Percentiles rank a stretch among this genome's conserved stretches.
Evolutionary conservation across 1,140 invertebrate species (phyloP).

Genomic region (Babylonia areolata): DNA sequence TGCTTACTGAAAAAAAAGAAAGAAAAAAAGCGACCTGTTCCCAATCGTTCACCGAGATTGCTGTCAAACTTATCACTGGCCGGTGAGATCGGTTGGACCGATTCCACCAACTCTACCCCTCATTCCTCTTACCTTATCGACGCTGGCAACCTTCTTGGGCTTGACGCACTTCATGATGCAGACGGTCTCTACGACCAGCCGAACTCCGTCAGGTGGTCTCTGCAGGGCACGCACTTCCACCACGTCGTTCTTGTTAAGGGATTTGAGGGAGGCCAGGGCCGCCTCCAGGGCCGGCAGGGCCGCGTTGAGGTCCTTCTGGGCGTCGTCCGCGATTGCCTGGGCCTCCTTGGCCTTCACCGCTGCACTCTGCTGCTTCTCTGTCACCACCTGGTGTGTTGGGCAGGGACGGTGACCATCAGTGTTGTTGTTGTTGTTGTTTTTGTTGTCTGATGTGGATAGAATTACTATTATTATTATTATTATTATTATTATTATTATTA

Average conservation of each 20-base stretch:
- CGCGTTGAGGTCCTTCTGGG: slow-evolving; percentile 85
- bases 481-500: too few species aligned
- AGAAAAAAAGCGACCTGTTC: too few species aligned
- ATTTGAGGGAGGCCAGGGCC: slow-evolving; percentile 84
- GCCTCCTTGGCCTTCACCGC: slow-evolving; percentile 87
- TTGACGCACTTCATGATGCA: slow-evolving; percentile 85
- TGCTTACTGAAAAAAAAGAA: too few species aligned
- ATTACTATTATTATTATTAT: too few species aligned
- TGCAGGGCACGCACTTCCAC: slow-evolving; percentile 82
- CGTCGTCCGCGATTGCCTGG: slow-evolving; percentile 88
- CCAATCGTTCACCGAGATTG: too few species aligned
- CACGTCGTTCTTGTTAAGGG: slow-evolving; percentile 85
- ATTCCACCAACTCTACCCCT: too few species aligned
- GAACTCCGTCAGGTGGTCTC: slow-evolving; percentile 92
- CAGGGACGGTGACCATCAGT: too few species aligned
- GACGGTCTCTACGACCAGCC: slow-evolving; percentile 88
- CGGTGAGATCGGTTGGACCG: too few species aligned
- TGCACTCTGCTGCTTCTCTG: slow-evolving; percentile 86
- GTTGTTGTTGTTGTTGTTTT: too few species aligned
- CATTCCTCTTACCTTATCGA: too few species aligned
- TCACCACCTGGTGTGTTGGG: slow-evolving; percentile 78
- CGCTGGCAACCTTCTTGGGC: slow-evolving; percentile 80
- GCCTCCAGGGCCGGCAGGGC: slow-evolving; percentile 84
- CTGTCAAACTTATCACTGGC: too few species aligned
- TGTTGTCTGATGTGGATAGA: neutral